These are phyloP conservation scores for Drosophila rufa DNA, from an alignment of 1,140 invertebrate genomes.

Conservation along the genomic window DNA sequence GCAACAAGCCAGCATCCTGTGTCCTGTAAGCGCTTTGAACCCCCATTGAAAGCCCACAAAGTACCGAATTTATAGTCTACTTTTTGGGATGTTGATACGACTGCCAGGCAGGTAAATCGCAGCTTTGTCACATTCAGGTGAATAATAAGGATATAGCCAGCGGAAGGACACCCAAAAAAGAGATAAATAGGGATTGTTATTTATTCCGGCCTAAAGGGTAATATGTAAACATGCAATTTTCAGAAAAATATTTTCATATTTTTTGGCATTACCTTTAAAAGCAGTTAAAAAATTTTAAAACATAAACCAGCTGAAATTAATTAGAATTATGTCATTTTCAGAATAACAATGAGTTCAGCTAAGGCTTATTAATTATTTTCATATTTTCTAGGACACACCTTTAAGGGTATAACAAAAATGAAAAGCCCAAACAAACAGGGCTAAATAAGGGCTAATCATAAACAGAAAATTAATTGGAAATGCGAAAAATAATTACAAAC, in stretches of 20 bases:
- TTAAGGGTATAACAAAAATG: too few relatives aligned
- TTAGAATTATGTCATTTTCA: background rate
- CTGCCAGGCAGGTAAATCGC: conserved; percentile 13
- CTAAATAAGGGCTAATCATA: too few relatives aligned
- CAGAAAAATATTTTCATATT: background rate
- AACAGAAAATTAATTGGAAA: background rate
- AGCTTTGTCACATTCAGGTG: conserved; percentile 11
- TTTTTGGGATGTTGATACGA: conserved; percentile 9
- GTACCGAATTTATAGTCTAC: conserved; percentile 39
- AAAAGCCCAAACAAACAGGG: too few relatives aligned
- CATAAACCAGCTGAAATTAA: too few relatives aligned
- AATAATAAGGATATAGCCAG: background rate
- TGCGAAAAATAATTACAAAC: background rate
- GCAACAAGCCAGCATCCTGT: conserved; percentile 14
- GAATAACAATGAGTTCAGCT: background rate
- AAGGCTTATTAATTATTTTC: background rate
- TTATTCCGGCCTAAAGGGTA: background rate
- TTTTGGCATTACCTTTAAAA: too few relatives aligned
- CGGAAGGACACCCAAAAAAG: background rate
- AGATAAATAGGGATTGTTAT: conserved; percentile 19
- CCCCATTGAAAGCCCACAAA: conserved; percentile 23
- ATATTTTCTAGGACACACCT: background rate
- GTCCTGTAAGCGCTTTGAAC: background rate
- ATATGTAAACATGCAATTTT: background rate
- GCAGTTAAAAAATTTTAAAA: too few relatives aligned